phyloP scores from a whole-genome alignment of 1,140 invertebrate genomes.

The Homalodisca vitripennis region DNA sequence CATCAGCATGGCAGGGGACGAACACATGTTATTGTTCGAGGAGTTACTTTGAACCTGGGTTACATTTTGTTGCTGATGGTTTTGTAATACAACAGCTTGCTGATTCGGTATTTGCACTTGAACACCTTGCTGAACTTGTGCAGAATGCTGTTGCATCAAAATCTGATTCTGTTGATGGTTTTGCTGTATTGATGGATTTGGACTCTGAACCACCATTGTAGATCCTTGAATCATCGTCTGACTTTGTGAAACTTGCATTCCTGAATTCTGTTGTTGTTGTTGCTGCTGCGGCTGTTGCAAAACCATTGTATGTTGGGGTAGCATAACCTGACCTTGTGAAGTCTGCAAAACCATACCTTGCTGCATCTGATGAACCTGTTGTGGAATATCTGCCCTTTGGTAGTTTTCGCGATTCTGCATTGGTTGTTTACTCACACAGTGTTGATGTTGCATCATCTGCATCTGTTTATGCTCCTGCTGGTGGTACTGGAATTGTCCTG shows the following conservation, averaged over 20 bases:
- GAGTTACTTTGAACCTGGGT: slow-evolving; percentile 29
- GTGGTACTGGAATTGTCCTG: slow-evolving; percentile 40
- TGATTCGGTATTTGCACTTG: slow-evolving; percentile 26
- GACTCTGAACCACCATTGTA: slow-evolving; percentile 21
- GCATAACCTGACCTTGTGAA: slow-evolving; percentile 30
- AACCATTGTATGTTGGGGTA: slow-evolving; percentile 22
- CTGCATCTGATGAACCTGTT: slow-evolving; percentile 4
- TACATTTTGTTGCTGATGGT: slow-evolving; percentile 28
- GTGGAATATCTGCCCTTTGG: slow-evolving; percentile 14
- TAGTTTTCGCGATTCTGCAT: slow-evolving; percentile 21
- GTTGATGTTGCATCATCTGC: slow-evolving; percentile 29
- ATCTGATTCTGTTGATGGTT: slow-evolving; percentile 30
- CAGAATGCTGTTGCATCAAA: slow-evolving; percentile 45
- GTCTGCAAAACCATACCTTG: slow-evolving; percentile 29
- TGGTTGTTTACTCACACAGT: neutral
- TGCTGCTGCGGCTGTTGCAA: slow-evolving; percentile 30
- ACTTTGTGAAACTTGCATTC: slow-evolving; percentile 4
- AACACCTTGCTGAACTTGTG: slow-evolving; percentile 17
- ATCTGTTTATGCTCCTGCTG: slow-evolving; percentile 45
- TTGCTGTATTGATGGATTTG: neutral
- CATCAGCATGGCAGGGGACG: slow-evolving; percentile 29
- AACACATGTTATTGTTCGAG: slow-evolving; percentile 26
- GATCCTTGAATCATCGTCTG: slow-evolving; percentile 25
- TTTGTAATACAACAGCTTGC: slow-evolving; percentile 26
- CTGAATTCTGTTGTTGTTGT: slow-evolving; percentile 20